phyloP scores from a whole-genome alignment of 2,113 vertebrate genomes.

The Leptobrachium leishanense region DNA sequence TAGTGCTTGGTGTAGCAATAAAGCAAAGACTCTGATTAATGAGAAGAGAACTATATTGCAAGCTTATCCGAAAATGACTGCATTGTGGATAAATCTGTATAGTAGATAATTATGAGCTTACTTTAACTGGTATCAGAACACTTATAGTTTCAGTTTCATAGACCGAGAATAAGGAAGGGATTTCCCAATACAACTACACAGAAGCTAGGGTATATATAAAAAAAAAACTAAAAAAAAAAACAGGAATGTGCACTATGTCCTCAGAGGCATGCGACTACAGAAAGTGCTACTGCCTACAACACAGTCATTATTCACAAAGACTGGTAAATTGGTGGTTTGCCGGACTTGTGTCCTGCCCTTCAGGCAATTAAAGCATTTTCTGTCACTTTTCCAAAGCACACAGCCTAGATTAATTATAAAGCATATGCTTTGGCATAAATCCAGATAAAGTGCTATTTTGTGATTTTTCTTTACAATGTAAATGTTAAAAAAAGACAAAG shows the following conservation, averaged over 20 bases:
- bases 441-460: background rate
- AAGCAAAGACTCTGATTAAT: too few relatives aligned
- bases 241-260: background rate
- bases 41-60: too few relatives aligned
- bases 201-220: conserved; percentile 3
- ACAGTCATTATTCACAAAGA: conserved; percentile 25
- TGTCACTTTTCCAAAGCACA: conserved; percentile 24
- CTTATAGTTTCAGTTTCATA: background rate
- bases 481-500: background rate
- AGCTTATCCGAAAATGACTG: too few relatives aligned
- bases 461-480: background rate
- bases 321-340: conserved; percentile 11
- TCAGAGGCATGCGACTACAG: conserved; percentile 11
- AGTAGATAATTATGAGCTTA: too few relatives aligned
- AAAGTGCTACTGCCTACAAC: conserved; percentile 33
- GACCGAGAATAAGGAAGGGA: background rate
- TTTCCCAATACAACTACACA: conserved; percentile 1
- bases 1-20: too few relatives aligned
- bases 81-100: too few relatives aligned
- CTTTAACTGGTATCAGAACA: too few relatives aligned
- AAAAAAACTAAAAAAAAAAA: conserved; percentile 1
- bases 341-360: conserved; percentile 17
- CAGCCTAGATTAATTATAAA: conserved; percentile 13
- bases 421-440: conserved; percentile 7
- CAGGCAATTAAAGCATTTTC: conserved; percentile 11